Evolutionary conservation across 2,888 invertebrate genomes (phyloP).

Genomic region (Euproctis similis): DNA sequence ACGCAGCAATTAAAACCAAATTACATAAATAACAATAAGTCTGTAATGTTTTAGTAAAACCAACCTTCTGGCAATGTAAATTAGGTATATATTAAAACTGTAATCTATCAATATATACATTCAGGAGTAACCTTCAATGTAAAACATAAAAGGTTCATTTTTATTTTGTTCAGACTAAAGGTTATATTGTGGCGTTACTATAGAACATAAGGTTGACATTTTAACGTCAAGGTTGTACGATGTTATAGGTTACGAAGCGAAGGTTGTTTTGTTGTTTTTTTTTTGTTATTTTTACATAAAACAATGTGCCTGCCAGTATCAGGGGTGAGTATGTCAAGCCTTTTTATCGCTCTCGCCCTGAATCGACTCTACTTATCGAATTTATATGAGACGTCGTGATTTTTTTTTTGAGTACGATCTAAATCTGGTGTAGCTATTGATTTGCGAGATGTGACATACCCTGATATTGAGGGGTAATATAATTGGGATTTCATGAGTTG

Average conservation of each 20-base stretch:
- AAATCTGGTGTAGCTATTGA: conserved; percentile 23
- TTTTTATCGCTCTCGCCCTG: conserved; percentile 46
- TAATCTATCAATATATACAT: conserved; percentile 33
- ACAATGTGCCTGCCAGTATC: conserved; percentile 33
- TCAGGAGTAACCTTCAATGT: conserved; percentile 1
- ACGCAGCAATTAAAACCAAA: conserved; percentile 33
- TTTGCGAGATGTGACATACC: too few species aligned
- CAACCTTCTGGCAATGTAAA: conserved; percentile 46
- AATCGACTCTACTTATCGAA: conserved; percentile 40
- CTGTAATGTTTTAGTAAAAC: conserved; percentile 31
- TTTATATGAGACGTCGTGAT: conserved; percentile 42
- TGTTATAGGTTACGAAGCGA: conserved; percentile 18
- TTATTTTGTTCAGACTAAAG: conserved; percentile 13
- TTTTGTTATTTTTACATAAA: conserved; percentile 46
- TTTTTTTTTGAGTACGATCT: conserved; percentile 29
- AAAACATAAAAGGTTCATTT: conserved; percentile 1
- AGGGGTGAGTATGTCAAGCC: conserved; percentile 48
- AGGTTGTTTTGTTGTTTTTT: too few species aligned
- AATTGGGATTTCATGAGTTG: conserved; percentile 5
- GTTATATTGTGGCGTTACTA: conserved; percentile 22
- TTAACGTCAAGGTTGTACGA: conserved; percentile 25
- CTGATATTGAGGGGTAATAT: conserved; percentile 9
- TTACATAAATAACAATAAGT: conserved; percentile 23
- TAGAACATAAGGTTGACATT: conserved; percentile 36
- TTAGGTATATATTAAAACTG: conserved; percentile 53